Percentiles rank a stretch among this genome's conserved stretches.
Evolutionary conservation across 2,888 invertebrate species (phyloP).

Genomic region (Lottia scabra): DNA sequence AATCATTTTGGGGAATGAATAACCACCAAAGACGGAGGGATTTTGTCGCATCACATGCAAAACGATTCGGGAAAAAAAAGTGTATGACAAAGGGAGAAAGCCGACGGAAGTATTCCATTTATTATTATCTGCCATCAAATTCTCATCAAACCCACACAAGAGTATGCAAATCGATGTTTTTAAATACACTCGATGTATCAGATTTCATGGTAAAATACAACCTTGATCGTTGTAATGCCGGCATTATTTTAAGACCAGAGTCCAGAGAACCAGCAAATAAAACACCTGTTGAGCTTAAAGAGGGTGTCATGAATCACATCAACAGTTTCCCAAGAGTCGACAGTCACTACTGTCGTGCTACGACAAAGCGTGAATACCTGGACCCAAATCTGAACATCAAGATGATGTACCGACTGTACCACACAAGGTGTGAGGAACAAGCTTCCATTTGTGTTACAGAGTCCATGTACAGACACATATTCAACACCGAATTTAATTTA

Average conservation of each 20-base stretch:
- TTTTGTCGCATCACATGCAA: not conserved
- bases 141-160: not conserved
- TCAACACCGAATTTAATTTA: not conserved
- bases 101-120: not conserved
- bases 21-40: not conserved
- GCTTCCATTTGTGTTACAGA: not conserved
- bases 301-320: not conserved
- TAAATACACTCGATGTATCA: not conserved
- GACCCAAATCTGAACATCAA: not conserved
- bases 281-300: not conserved
- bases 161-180: not conserved
- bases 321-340: not conserved
- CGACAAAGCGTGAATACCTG: not conserved
- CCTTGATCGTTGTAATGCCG: not conserved
- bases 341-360: not conserved
- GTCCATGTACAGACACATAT: not conserved
- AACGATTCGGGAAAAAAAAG: not conserved
- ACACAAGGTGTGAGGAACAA: not conserved
- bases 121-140: not conserved
- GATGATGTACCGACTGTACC: not conserved
- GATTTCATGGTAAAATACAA: not conserved
- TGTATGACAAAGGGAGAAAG: not conserved
- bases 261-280: not conserved
- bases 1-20: not conserved
- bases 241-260: not conserved